Percentiles rank a stretch among this genome's conserved stretches.
Conservation (phyloP, 2,113 vertebrate species). For the Ciconia stormi region DNA sequence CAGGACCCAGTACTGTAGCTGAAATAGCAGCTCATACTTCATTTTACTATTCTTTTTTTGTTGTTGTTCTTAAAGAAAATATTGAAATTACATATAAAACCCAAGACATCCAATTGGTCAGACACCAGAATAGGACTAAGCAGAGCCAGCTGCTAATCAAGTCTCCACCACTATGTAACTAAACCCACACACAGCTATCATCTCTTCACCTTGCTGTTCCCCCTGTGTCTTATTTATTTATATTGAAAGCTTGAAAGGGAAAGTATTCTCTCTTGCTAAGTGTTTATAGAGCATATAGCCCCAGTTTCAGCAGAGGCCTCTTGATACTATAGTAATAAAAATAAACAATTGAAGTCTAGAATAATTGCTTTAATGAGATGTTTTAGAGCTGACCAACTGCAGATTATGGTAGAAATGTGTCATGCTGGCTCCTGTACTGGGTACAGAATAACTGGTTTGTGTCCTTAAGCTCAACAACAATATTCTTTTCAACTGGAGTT, state of each 20-base stretch:
- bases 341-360: slow-evolving; percentile 15
- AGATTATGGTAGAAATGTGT: background rate
- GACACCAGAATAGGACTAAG: background rate
- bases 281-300: background rate
- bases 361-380: slow-evolving; percentile 32
- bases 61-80: background rate
- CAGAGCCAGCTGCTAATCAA: background rate
- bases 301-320: background rate
- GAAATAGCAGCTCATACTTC: background rate
- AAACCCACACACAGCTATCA: background rate
- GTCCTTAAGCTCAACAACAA: background rate
- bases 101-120: background rate
- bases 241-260: background rate
- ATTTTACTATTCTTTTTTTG: background rate
- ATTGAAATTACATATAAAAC: background rate
- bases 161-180: background rate
- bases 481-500: background rate
- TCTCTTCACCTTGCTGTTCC: background rate
- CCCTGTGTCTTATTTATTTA: background rate
- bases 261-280: background rate
- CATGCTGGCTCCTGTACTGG: background rate
- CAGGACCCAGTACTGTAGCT: background rate
- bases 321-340: background rate
- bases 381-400: slow-evolving; percentile 14
- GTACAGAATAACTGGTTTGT: background rate